Conservation (phyloP, 1,140 invertebrate genomes). For the Drosophila lowei region DNA sequence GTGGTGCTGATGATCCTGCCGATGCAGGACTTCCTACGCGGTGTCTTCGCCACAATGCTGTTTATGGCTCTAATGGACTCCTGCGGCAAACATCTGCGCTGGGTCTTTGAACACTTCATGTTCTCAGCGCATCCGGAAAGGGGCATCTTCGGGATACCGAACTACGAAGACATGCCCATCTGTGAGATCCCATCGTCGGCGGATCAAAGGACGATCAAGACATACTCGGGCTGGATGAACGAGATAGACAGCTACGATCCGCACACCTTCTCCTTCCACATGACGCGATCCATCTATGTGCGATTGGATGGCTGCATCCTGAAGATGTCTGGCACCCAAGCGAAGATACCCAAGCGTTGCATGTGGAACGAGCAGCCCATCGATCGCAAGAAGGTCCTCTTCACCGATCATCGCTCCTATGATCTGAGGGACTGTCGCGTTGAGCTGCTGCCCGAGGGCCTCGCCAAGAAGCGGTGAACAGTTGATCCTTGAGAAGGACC, state of each 20-base stretch:
- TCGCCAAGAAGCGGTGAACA: conserved; percentile 88
- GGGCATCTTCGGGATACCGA: conserved; percentile 60
- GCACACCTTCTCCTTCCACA: conserved; percentile 89
- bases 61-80: conserved; percentile 53
- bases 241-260: conserved; percentile 90
- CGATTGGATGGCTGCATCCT: conserved; percentile 89
- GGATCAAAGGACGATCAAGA: conserved; percentile 84
- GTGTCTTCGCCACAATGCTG: conserved; percentile 73
- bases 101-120: conserved; percentile 42
- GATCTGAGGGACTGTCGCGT: conserved; percentile 87
- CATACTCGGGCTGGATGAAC: conserved; percentile 91
- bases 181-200: conserved; percentile 84
- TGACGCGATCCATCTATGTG: conserved; percentile 90
- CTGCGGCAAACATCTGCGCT: conserved; percentile 36
- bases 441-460: conserved; percentile 87
- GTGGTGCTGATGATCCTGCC: conserved; percentile 59
- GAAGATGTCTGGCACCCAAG: conserved; percentile 89
- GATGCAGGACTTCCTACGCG: conserved; percentile 74
- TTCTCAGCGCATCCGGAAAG: conserved; percentile 57
- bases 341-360: conserved; percentile 90
- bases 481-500: accelerated
- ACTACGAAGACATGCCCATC: conserved; percentile 80
- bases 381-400: conserved; percentile 84
- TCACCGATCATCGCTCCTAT: conserved; percentile 88
- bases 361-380: conserved; percentile 91